Conservation (phyloP, 2,888 invertebrate species). For the Amphimallon solstitiale region DNA sequence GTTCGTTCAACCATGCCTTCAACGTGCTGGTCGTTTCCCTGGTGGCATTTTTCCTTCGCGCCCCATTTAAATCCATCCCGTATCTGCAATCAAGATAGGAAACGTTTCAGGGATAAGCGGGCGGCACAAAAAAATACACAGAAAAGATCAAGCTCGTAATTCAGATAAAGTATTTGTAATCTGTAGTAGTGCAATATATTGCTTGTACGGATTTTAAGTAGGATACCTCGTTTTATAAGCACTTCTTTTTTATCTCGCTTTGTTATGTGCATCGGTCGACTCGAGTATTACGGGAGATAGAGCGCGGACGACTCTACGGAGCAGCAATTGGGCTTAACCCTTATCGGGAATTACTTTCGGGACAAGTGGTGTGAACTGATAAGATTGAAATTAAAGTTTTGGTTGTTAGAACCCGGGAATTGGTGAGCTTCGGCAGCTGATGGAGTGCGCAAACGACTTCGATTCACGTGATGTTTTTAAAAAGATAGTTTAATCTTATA, state of each 20-base stretch:
- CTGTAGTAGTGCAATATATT: neutral
- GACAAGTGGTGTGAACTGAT: constrained; percentile 66
- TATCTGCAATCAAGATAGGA: constrained; percentile 72
- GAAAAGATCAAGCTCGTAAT: neutral
- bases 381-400: constrained; percentile 69
- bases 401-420: constrained; percentile 44
- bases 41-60: constrained; percentile 97
- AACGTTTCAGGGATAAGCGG: constrained; percentile 1
- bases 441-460: neutral
- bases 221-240: neutral
- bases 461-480: neutral
- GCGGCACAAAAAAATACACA: neutral
- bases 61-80: constrained; percentile 94
- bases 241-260: neutral
- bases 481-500: no score
- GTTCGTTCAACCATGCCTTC: constrained; percentile 98
- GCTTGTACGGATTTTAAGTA: constrained; percentile 1
- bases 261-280: neutral
- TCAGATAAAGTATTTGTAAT: constrained; percentile 18
- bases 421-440: neutral
- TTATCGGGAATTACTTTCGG: constrained; percentile 67
- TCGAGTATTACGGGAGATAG: constrained; percentile 10
- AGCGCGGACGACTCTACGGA: neutral
- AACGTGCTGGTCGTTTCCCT: constrained; percentile 97
- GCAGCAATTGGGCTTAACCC: constrained; percentile 51